A percentile compares a stretch with the other conserved stretches of the same genome.
These are phyloP conservation scores for Pitangus sulphuratus DNA, from an alignment of 2,797 vertebrate species.

Conservation along the genomic window DNA sequence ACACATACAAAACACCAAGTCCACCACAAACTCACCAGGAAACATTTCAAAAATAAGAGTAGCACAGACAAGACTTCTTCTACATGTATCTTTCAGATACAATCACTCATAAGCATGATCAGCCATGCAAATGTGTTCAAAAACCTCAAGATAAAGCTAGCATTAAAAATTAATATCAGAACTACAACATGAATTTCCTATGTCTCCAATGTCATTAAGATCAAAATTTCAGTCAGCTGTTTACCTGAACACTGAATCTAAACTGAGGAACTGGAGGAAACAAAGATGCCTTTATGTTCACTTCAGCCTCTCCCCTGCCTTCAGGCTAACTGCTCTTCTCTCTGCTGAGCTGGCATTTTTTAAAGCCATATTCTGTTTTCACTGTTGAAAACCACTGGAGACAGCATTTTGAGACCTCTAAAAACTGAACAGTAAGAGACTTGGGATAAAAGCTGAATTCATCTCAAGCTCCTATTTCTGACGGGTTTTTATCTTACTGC, in stretches of 20 bases:
- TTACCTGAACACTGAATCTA: not conserved
- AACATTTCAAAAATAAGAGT: not conserved
- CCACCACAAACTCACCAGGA: not conserved
- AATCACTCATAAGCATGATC: not conserved
- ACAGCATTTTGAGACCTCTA: not conserved
- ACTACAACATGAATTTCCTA: not conserved
- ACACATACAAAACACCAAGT: not conserved
- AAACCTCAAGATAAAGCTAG: not conserved
- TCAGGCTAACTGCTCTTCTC: not conserved
- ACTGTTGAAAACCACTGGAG: not conserved
- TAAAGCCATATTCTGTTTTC: not conserved
- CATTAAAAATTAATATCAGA: slow-evolving; percentile 34
- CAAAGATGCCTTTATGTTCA: not conserved
- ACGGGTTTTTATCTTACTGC: not conserved
- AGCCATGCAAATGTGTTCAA: not conserved
- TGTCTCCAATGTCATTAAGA: not conserved
- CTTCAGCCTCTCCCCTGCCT: not conserved
- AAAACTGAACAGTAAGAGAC: not conserved
- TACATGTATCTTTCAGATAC: not conserved
- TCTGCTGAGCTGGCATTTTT: not conserved
- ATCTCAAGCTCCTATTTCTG: not conserved
- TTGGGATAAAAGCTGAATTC: not conserved
- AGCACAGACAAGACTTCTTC: not conserved
- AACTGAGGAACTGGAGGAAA: not conserved
- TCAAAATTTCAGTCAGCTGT: not conserved